A percentile compares a stretch with the other conserved stretches of the same genome.
These are phyloP conservation scores for Cephalophus harveyi DNA, from an alignment of 2,113 vertebrate species.

Conservation along the genomic window DNA sequence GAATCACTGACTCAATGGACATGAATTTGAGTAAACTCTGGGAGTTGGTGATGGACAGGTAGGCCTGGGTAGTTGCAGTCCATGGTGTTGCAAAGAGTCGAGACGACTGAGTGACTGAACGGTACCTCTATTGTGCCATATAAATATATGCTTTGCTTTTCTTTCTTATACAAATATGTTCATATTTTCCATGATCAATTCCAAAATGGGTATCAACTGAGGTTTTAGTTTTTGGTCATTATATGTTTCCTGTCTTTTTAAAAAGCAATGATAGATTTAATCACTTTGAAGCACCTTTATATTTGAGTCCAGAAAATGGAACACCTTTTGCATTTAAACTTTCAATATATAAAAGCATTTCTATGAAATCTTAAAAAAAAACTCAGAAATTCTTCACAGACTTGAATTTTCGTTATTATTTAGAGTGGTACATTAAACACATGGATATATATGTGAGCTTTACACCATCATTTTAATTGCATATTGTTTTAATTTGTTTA, in stretches of 20 bases:
- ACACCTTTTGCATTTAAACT: neutral
- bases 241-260: neutral
- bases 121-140: neutral
- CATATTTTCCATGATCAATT: neutral
- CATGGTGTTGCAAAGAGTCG: neutral
- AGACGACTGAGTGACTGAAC: rapidly evolving
- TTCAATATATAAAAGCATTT: neutral
- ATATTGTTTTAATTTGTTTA: conserved; percentile 56
- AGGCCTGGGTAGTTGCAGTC: neutral
- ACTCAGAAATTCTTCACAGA: neutral
- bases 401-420: neutral
- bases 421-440: conserved; percentile 17
- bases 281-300: neutral
- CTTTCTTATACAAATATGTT: neutral
- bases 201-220: neutral
- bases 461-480: neutral
- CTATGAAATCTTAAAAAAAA: neutral
- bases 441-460: conserved; percentile 18
- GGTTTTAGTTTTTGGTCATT: neutral
- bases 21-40: neutral
- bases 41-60: neutral
- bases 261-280: neutral
- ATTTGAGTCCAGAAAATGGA: neutral
- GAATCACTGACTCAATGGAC: neutral
- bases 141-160: neutral